Evolutionary conservation across 2,113 vertebrate species (phyloP).

Genomic region (Melospiza melodia): DNA sequence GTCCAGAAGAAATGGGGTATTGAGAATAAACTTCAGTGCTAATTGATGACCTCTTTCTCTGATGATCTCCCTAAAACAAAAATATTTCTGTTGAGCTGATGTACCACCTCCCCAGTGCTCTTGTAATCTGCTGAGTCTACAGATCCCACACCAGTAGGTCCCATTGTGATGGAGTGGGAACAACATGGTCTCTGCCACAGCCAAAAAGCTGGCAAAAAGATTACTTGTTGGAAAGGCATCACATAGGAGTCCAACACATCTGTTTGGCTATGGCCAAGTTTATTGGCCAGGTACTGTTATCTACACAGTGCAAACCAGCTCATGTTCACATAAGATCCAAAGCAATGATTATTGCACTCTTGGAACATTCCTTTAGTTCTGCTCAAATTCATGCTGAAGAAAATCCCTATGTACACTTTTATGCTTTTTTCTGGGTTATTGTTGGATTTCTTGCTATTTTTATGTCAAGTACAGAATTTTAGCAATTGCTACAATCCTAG

Average conservation of each 20-base stretch:
- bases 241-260: not conserved
- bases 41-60: not conserved
- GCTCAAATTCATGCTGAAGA: not conserved
- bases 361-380: not conserved
- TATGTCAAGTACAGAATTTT: not conserved
- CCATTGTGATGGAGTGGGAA: not conserved
- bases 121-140: not conserved
- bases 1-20: not conserved
- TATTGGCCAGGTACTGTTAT: not conserved
- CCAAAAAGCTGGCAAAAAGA: not conserved
- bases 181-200: not conserved
- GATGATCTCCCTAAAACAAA: not conserved
- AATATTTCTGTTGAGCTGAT: not conserved
- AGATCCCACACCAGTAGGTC: fast-evolving
- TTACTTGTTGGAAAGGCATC: not conserved
- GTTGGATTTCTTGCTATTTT: not conserved
- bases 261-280: not conserved
- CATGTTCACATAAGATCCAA: not conserved
- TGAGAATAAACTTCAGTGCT: not conserved
- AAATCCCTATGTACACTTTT: not conserved
- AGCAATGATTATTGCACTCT: not conserved
- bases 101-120: not conserved
- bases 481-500: not conserved
- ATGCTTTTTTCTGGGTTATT: not conserved
- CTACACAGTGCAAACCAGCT: not conserved